A percentile compares a stretch with the other conserved stretches of the same genome.
Conservation (phyloP, 2,113 vertebrate species). For the Myotis lucifugus region DNA sequence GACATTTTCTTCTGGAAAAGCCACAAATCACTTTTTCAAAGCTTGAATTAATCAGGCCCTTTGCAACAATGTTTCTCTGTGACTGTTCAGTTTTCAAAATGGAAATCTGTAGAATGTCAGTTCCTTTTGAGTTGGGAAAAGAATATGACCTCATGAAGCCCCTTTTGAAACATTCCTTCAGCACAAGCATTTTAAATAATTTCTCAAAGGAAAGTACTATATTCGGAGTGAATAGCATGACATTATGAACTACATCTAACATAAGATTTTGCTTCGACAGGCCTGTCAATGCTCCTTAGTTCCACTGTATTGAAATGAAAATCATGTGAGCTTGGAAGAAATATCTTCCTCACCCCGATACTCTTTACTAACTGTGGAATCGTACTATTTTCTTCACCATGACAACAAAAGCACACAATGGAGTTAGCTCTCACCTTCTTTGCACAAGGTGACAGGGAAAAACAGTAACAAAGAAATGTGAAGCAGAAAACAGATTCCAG, state of each 20-base stretch:
- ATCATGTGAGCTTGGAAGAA: slow-evolving; percentile 53
- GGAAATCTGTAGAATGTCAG: slow-evolving; percentile 62
- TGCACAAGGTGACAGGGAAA: slow-evolving; percentile 40
- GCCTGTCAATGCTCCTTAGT: slow-evolving; percentile 34
- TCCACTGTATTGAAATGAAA: slow-evolving; percentile 62
- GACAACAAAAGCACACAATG: slow-evolving; percentile 63
- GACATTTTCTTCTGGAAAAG: slow-evolving; percentile 61
- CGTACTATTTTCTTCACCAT: slow-evolving; percentile 74
- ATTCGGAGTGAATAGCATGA: slow-evolving; percentile 58
- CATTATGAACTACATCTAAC: slow-evolving; percentile 60
- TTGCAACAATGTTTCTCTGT: slow-evolving; percentile 60
- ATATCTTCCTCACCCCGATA: slow-evolving; percentile 47
- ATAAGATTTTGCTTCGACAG: slow-evolving; percentile 53
- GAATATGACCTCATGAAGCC: slow-evolving; percentile 36
- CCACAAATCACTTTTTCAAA: slow-evolving; percentile 37
- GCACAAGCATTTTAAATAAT: slow-evolving; percentile 67
- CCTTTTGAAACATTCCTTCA: slow-evolving; percentile 48
- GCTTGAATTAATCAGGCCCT: slow-evolving; percentile 50
- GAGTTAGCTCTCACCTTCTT: slow-evolving; percentile 42
- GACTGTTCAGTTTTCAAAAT: slow-evolving; percentile 45
- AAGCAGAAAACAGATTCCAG: slow-evolving; percentile 3
- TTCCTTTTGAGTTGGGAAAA: slow-evolving; percentile 54
- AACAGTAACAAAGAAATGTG: slow-evolving; percentile 45
- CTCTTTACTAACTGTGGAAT: slow-evolving; percentile 65
- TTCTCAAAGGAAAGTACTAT: slow-evolving; percentile 62